These are phyloP conservation scores for Raphicerus campestris DNA, from an alignment of 2,113 vertebrate genomes.

Conservation along the genomic window DNA sequence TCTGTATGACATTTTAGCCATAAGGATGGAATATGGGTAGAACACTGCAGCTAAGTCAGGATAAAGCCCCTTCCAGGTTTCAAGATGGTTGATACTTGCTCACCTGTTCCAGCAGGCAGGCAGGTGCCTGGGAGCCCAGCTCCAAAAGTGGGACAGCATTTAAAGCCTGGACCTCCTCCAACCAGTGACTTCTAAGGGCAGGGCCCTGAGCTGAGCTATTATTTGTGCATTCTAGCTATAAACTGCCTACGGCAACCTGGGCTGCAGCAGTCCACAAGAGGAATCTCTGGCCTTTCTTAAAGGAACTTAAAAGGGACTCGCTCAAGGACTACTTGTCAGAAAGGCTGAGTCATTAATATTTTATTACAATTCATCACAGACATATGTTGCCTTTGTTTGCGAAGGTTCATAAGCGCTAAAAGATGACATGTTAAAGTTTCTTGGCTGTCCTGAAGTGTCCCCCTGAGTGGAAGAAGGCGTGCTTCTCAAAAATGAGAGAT, in stretches of 20 bases:
- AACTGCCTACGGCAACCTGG: background rate
- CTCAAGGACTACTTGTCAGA: background rate
- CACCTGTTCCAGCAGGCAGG: background rate
- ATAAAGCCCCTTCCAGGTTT: background rate
- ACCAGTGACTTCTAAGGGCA: rapidly evolving
- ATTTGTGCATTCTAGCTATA: background rate
- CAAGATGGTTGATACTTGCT: background rate
- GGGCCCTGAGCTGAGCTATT: background rate
- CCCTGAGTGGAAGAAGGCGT: background rate
- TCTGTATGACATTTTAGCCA: background rate
- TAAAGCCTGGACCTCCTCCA: background rate
- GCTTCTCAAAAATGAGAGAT: background rate
- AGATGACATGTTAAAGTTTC: background rate
- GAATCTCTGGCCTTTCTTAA: background rate
- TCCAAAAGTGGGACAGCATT: background rate
- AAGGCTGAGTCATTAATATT: background rate
- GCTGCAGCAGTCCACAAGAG: background rate
- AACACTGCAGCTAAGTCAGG: background rate
- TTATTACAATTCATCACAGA: background rate
- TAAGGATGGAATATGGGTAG: background rate
- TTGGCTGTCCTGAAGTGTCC: background rate
- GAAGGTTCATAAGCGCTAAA: background rate
- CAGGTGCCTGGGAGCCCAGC: background rate
- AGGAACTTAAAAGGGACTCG: background rate
- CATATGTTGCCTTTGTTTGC: background rate